phyloP scores from a whole-genome alignment of 1,140 invertebrate species.

The Battus philenor region DNA sequence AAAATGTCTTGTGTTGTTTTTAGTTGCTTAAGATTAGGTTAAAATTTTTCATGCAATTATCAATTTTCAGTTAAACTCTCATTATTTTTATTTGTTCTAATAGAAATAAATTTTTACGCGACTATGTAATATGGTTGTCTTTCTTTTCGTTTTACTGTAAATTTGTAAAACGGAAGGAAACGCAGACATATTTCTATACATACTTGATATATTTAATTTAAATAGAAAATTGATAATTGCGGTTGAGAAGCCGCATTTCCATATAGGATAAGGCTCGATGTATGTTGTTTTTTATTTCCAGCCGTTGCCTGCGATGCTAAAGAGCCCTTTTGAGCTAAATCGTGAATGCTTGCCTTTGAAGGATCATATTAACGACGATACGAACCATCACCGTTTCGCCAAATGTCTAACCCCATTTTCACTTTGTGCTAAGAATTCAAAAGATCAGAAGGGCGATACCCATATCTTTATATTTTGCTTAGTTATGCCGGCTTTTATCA shows the following conservation, averaged over 20 bases:
- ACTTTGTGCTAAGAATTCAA: constrained; percentile 68
- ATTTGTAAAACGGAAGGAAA: too few species aligned
- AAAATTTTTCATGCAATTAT: constrained; percentile 38
- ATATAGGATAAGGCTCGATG: constrained; percentile 71
- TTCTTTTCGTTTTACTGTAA: too few species aligned
- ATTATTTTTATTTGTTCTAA: neutral
- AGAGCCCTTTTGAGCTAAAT: constrained; percentile 75
- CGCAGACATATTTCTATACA: constrained; percentile 13
- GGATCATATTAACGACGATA: constrained; percentile 74
- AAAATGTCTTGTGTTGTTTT: constrained; percentile 38
- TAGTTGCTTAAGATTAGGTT: constrained; percentile 64
- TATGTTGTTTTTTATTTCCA: constrained; percentile 77
- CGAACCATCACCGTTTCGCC: constrained; percentile 66
- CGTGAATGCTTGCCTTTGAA: constrained; percentile 75
- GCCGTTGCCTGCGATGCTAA: constrained; percentile 75
- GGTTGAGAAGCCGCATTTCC: constrained; percentile 45
- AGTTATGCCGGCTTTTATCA: constrained; percentile 64
- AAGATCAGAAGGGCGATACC: constrained; percentile 31
- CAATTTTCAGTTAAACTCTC: constrained; percentile 28
- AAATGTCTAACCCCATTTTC: constrained; percentile 68
- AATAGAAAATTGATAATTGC: constrained; percentile 45
- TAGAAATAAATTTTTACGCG: too few species aligned
- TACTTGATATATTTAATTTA: neutral
- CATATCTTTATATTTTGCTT: constrained; percentile 43
- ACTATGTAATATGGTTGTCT: too few species aligned